Evolutionary conservation across 92 coral and sea anemone genomes (phyloP).

Genomic region (Parazoanthus darwini): DNA sequence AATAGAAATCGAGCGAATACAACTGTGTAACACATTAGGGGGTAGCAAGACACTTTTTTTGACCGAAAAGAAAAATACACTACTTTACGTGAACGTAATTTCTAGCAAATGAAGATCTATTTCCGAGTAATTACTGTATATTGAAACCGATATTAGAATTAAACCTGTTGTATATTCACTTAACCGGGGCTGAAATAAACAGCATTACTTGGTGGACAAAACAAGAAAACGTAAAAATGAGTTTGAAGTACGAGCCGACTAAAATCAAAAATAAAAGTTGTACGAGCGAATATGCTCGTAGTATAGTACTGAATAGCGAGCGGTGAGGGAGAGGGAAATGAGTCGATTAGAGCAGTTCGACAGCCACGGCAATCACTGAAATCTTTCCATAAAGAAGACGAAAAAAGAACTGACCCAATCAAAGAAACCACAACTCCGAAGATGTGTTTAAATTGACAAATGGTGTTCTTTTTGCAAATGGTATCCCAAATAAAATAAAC

Average conservation of each 20-base stretch:
- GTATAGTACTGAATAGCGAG: no score
- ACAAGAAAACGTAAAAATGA: no score
- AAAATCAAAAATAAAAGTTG: neutral
- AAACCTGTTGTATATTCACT: neutral
- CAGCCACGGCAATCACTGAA: neutral
- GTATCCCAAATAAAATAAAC: neutral
- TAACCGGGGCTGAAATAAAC: neutral
- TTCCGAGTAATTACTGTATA: neutral
- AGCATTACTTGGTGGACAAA: no score
- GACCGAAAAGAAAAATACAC: no score
- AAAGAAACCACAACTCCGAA: no score
- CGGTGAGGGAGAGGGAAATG: no score
- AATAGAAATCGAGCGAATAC: neutral
- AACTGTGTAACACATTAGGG: neutral
- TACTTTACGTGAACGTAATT: neutral
- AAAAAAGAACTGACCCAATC: neutral
- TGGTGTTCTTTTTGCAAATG: neutral
- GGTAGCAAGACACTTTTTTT: no score
- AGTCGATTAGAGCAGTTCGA: no score
- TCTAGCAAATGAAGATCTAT: neutral
- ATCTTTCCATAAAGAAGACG: neutral
- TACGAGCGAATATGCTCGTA: neutral
- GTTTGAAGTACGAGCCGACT: neutral
- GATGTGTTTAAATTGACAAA: no score
- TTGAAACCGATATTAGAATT: neutral